A percentile compares a stretch with the other conserved stretches of the same genome.
phyloP scores from a whole-genome alignment of 1,140 invertebrate species.

The Coenobita brevimanus region DNA sequence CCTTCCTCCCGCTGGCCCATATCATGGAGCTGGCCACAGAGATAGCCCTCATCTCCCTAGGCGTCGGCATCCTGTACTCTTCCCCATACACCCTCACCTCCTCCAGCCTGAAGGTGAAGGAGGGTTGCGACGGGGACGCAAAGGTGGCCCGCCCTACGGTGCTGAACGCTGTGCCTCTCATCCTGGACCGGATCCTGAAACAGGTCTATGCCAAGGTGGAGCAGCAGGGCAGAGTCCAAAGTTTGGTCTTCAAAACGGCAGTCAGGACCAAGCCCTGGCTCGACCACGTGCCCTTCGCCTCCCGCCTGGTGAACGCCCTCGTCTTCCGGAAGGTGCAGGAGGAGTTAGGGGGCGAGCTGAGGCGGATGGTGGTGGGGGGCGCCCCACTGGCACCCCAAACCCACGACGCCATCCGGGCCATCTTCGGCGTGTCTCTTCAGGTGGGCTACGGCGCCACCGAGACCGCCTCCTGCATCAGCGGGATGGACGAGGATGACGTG shows the following conservation, averaged over 20 bases:
- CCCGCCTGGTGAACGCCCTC: slow-evolving; percentile 84
- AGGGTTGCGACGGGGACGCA: slow-evolving; percentile 77
- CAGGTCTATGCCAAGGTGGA: slow-evolving; percentile 85
- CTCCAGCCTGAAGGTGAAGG: slow-evolving; percentile 76
- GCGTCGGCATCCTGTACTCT: slow-evolving; percentile 77
- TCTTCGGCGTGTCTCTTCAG: slow-evolving; percentile 89
- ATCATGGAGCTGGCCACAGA: slow-evolving; percentile 79
- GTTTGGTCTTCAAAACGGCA: slow-evolving; percentile 87
- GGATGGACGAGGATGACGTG: slow-evolving; percentile 88
- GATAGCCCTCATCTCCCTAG: slow-evolving; percentile 72
- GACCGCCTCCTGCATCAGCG: slow-evolving; percentile 93
- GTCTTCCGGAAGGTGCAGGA: slow-evolving; percentile 86
- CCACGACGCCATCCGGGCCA: slow-evolving; percentile 94
- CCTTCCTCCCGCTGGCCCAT: slow-evolving; percentile 79
- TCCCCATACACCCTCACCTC: slow-evolving; percentile 78
- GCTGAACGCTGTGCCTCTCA: slow-evolving; percentile 77
- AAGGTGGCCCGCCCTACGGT: slow-evolving; percentile 77
- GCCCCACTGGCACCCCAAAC: slow-evolving; percentile 96
- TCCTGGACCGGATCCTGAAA: slow-evolving; percentile 69
- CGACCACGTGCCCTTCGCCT: slow-evolving; percentile 87
- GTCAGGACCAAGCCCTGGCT: slow-evolving; percentile 93
- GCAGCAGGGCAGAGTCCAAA: slow-evolving; percentile 83
- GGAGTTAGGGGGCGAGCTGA: slow-evolving; percentile 89
- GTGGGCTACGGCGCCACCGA: slow-evolving; percentile 98
- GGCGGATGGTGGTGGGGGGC: slow-evolving; percentile 92